Evolutionary conservation across 2,888 invertebrate species (phyloP).

Genomic region (Sinelater perroti): DNA sequence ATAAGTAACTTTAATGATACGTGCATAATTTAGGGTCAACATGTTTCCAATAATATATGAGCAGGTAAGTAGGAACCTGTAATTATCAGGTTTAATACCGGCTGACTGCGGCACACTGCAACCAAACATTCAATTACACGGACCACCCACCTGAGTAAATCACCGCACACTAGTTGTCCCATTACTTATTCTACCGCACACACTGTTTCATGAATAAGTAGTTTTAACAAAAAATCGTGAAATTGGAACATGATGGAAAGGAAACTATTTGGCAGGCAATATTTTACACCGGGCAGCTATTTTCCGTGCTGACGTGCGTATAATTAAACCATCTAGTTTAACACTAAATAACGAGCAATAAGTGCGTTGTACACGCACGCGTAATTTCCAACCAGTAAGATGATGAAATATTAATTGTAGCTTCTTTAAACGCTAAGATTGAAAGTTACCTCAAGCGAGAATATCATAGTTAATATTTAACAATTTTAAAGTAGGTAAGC

Average conservation of each 20-base stretch:
- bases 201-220: constrained; percentile 10
- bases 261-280: constrained; percentile 11
- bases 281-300: constrained; percentile 5
- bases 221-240: neutral
- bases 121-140: constrained; percentile 58
- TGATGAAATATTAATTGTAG: too few relatives aligned
- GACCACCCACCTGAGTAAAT: constrained; percentile 59
- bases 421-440: too few relatives aligned
- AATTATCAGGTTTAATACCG: constrained; percentile 57
- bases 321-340: constrained; percentile 14
- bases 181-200: constrained; percentile 37
- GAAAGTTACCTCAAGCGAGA: too few relatives aligned
- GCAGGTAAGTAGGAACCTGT: constrained; percentile 55
- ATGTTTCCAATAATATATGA: constrained; percentile 53
- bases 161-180: constrained; percentile 49
- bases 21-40: constrained; percentile 51
- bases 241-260: constrained; percentile 5
- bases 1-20: constrained; percentile 46
- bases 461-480: too few relatives aligned
- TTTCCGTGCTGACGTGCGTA: neutral
- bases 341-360: too few relatives aligned
- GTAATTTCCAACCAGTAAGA: too few relatives aligned
- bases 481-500: too few relatives aligned
- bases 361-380: too few relatives aligned
- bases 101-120: constrained; percentile 48